Evolutionary conservation across 1,140 invertebrate genomes (phyloP).

Genomic region (Acyrthosiphon pisum): DNA sequence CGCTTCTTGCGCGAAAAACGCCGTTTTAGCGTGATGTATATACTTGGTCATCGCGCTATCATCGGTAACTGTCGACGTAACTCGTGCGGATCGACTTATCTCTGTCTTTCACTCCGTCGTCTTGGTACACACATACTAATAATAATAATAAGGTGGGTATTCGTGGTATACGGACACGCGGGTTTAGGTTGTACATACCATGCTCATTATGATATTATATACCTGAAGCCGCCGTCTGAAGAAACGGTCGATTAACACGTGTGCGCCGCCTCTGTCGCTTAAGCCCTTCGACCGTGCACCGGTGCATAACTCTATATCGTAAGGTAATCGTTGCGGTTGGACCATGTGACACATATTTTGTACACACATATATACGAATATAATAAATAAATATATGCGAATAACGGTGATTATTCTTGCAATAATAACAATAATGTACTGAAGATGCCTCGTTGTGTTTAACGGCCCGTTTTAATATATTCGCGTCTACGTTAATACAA

Average conservation of each 20-base stretch:
- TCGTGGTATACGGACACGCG: not conserved
- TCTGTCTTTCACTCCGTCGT: not conserved
- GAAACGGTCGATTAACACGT: constrained; percentile 5
- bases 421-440: not conserved
- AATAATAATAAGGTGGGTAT: not conserved
- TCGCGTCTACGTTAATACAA: not conserved
- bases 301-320: not conserved
- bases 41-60: not conserved
- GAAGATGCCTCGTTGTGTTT: not conserved
- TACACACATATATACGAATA: not conserved
- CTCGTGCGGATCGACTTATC: not conserved
- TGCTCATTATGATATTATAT: not conserved
- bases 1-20: not conserved
- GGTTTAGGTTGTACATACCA: not conserved
- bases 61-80: not conserved
- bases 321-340: not conserved
- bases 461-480: not conserved
- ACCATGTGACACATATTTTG: not conserved
- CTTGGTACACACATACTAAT: not conserved
- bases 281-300: not conserved
- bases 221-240: not conserved
- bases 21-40: not conserved
- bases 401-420: not conserved
- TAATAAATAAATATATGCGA: not conserved
- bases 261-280: not conserved